Conservation (phyloP, 2,797 vertebrate species). For the Podarcis siculus region DNA sequence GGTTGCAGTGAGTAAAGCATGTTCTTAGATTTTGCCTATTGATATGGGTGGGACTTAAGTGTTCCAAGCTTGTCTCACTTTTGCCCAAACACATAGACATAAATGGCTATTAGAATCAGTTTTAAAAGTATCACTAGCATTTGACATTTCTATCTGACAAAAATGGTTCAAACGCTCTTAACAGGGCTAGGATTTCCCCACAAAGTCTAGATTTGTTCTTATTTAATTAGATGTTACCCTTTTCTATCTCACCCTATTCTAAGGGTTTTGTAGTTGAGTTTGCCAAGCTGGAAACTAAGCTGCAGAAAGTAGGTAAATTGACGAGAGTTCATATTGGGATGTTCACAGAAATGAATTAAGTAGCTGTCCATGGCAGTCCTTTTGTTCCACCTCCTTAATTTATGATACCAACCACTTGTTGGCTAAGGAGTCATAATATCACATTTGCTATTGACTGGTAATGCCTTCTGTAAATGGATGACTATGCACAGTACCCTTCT, state of each 20-base stretch:
- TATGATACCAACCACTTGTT: neutral
- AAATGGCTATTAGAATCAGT: neutral
- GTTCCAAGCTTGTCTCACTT: too few species aligned
- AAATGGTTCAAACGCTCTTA: neutral
- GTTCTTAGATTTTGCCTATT: too few species aligned
- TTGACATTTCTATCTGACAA: neutral
- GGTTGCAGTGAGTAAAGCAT: neutral
- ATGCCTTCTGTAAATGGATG: neutral
- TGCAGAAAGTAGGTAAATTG: neutral
- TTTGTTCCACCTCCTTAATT: neutral
- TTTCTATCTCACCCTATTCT: neutral
- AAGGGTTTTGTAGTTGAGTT: neutral
- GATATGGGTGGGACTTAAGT: too few species aligned
- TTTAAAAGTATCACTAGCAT: neutral
- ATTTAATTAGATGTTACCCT: neutral
- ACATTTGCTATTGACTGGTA: neutral
- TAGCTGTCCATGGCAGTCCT: neutral
- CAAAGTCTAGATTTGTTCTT: neutral
- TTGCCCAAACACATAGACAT: too few species aligned
- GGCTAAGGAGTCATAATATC: neutral
- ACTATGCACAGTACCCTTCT: neutral
- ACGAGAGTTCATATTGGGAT: neutral
- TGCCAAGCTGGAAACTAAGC: neutral
- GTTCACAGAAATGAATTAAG: neutral
- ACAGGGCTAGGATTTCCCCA: neutral